A percentile compares a stretch with the other conserved stretches of the same genome.
These are phyloP conservation scores for Sapayoa aenigma DNA, from an alignment of 2,113 vertebrate species.

Conservation along the genomic window DNA sequence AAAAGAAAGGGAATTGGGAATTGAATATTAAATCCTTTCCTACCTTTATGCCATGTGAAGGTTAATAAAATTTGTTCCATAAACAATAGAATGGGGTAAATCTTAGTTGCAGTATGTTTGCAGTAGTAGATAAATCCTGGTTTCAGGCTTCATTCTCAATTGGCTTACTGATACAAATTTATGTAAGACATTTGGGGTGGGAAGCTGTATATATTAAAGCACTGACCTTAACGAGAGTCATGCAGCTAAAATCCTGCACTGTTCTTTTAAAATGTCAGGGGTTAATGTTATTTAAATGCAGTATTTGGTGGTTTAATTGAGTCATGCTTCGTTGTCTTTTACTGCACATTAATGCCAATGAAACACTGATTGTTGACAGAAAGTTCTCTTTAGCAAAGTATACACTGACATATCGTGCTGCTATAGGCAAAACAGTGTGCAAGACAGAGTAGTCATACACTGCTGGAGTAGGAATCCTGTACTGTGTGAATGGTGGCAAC, in stretches of 20 bases:
- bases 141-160: slow-evolving; percentile 15
- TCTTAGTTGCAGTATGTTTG: neutral
- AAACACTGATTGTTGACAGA: slow-evolving; percentile 71
- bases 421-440: slow-evolving; percentile 5
- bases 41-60: neutral
- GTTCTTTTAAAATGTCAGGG: slow-evolving; percentile 64
- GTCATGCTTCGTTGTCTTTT: slow-evolving; percentile 74
- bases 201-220: slow-evolving; percentile 53
- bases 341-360: slow-evolving; percentile 61
- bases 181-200: slow-evolving; percentile 18
- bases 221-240: slow-evolving; percentile 51
- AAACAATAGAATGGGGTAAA: neutral
- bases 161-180: slow-evolving; percentile 12
- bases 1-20: neutral
- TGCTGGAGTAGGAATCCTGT: neutral
- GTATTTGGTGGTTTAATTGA: slow-evolving; percentile 65
- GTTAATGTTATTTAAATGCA: slow-evolving; percentile 69
- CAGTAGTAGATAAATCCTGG: neutral
- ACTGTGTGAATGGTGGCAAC: neutral
- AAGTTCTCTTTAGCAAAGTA: slow-evolving; percentile 50
- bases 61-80: neutral
- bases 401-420: slow-evolving; percentile 34
- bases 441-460: slow-evolving; percentile 15
- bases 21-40: neutral
- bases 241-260: slow-evolving; percentile 28